Evolutionary conservation across 1,140 invertebrate genomes (phyloP).

Genomic region (Drosophila pruinosa): DNA sequence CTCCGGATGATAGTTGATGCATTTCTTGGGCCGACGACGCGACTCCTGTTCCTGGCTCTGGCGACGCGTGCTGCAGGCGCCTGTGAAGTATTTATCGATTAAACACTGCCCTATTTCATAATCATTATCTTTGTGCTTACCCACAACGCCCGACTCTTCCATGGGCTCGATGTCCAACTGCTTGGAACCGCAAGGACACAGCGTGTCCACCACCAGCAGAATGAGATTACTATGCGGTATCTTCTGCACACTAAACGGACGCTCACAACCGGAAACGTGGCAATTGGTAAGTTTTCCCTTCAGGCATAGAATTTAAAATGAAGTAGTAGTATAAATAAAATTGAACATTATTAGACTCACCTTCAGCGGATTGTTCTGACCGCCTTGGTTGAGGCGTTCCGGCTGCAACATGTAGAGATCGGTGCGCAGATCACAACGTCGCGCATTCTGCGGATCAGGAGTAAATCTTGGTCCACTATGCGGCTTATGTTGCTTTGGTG

Average conservation of each 20-base stretch:
- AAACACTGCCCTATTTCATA: not conserved
- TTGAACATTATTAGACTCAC: conserved; percentile 40
- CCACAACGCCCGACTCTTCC: conserved; percentile 85
- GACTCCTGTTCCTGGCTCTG: conserved; percentile 85
- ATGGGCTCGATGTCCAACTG: conserved; percentile 91
- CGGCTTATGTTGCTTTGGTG: conserved; percentile 81
- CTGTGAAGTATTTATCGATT: conserved; percentile 5
- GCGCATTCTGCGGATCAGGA: conserved; percentile 85
- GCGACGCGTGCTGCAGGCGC: conserved; percentile 84
- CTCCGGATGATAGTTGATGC: conserved; percentile 94
- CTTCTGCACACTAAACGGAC: conserved; percentile 96
- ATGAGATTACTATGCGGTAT: conserved; percentile 96
- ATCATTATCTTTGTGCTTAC: conserved; percentile 36
- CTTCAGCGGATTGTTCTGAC: conserved; percentile 87
- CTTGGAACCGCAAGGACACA: conserved; percentile 94
- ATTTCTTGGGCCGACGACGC: conserved; percentile 89
- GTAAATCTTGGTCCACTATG: conserved; percentile 83
- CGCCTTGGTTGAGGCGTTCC: conserved; percentile 90
- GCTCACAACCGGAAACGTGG: conserved; percentile 93
- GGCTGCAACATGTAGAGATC: conserved; percentile 94
- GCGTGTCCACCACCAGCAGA: conserved; percentile 93
- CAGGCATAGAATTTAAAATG: not conserved
- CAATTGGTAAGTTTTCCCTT: conserved; percentile 96
- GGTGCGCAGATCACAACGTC: conserved; percentile 93
- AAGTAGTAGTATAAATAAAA: not conserved